Evolutionary conservation across 2,113 vertebrate genomes (phyloP), one percentile per base, ranked within the genome.

Genomic region (Cynopterus brachyotis): DNA sequence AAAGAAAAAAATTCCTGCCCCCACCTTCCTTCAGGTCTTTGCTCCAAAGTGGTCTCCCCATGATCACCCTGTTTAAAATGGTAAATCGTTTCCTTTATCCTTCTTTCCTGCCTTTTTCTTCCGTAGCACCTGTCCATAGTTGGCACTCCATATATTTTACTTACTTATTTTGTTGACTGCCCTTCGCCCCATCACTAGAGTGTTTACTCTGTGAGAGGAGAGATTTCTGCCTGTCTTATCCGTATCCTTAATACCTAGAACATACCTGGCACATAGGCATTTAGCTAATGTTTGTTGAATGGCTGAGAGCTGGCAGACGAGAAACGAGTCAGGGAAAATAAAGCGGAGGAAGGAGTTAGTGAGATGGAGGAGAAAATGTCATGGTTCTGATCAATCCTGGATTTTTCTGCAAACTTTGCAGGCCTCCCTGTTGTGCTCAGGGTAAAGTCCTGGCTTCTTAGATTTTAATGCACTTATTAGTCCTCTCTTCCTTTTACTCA

Each of bases 201-300:
- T 67, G 19, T 24, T 59, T 76, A 0, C 15, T 87, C 70, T 4
- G 3, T 24, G 40, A 60, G 32, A n/a, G n/a, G 8, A 40, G 66
- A 92, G n/a, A 69, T 72, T 40, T 67, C 60, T 89, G 53, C 88
- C 62, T 72, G 24, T 59, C 20, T 60, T 70, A 3, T 67, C 72
- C 90, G 16, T 85, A 24, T 82, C 35, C 55, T 84, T 50, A 76
- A 17, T 45, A 59, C 16, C 57, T 75, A 6, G 22, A 32, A 59
- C 26, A 47, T 30, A 9, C 50, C n/a, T 32, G 55, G 62, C 57
- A 40, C 20, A 5, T n/a, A 40, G 17, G n/a, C 26, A 8, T 72
- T 84, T 59, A 37, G 76, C 40, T 92, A 37, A 22, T 81, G 78
- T 95, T 96, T 92, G 78, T 37, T 60, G 66, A 82, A 47, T 89